Evolutionary conservation across 2,888 invertebrate genomes (phyloP), one percentile per base, ranked within the genome.

Genomic region (Chromoteleia sp.): DNA sequence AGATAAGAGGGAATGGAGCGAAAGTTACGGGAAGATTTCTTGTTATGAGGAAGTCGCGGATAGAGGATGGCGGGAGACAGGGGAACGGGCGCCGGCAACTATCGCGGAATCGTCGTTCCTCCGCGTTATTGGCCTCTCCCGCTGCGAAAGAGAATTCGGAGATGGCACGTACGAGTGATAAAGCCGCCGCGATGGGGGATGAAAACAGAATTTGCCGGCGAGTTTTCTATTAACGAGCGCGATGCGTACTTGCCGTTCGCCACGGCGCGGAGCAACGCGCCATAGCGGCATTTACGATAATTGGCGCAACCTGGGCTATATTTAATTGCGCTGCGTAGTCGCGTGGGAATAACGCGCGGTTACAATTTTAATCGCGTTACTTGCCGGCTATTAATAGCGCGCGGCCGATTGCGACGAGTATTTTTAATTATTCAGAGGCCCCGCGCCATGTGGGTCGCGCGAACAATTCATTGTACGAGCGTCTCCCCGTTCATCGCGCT

Each of bases 21-120:
- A 71, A 74, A 71, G 58, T 79, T 63, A 52, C 67, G 56, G 67
- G 43, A 73, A 54, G 71, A 79, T 79, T 79, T 73, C 78, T 79
- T 59, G 78, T 73, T 73, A 79, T 21, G 73, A 56, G 71, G 36
- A 30, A 48, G 56, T 30, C 21, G 29, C 29, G 39, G 7, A 30
- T 14, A 12, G 48, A 61, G 39, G 6, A 6, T 4, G 39, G 2
- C 3, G 39, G 39, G 12, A 14, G 54, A 54, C 8, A 48, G 43
- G 45, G 45, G 45, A 19, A 19, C 25, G 48, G 10, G 25, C 45
- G 59, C n/a, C 50, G 73, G 19, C 48, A 71, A 36, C 68, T 56
- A 68, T 68, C 68, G 71, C 36, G 58, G 29, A 48, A 48, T 36
- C 70, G 45, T 48, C 48, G 33, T 48, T 29, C 17, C 41, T 19